Conservation (phyloP, 30 jellyfish, hydroid and myxozoan species). For the Nemopilema nomurai region DNA sequence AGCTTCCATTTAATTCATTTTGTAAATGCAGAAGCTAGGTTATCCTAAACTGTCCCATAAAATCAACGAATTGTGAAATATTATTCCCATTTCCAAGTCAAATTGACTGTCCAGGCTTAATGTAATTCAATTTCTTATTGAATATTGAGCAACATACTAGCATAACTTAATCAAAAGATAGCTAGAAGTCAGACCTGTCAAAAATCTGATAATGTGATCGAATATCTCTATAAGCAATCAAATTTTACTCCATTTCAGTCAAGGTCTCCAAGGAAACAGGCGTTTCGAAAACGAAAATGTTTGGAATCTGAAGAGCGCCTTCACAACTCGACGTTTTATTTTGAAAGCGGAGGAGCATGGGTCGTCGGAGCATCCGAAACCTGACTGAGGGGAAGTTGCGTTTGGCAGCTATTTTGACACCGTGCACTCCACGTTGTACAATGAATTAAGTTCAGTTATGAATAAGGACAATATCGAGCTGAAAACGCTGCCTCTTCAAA, state of each 20-base stretch:
- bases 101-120: too few species aligned
- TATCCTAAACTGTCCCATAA: too few species aligned
- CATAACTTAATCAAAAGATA: too few species aligned
- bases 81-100: too few species aligned
- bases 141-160: too few species aligned
- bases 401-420: not conserved
- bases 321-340: not conserved
- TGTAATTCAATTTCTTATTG: too few species aligned
- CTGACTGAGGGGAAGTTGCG: not conserved
- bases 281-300: not conserved
- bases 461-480: slow-evolving; percentile 44
- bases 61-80: too few species aligned
- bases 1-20: too few species aligned
- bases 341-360: not conserved
- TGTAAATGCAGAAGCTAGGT: too few species aligned
- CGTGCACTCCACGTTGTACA: not conserved
- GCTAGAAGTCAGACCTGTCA: too few species aligned
- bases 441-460: slow-evolving; percentile 22
- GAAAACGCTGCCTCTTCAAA: slow-evolving; percentile 33
- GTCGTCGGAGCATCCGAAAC: not conserved
- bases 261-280: not conserved
- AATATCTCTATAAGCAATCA: not conserved
- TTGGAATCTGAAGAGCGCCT: not conserved
- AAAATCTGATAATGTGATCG: not conserved
- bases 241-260: not conserved